Conservation (phyloP, 2,888 invertebrate genomes). For the Polydrusus pterygomalis region DNA sequence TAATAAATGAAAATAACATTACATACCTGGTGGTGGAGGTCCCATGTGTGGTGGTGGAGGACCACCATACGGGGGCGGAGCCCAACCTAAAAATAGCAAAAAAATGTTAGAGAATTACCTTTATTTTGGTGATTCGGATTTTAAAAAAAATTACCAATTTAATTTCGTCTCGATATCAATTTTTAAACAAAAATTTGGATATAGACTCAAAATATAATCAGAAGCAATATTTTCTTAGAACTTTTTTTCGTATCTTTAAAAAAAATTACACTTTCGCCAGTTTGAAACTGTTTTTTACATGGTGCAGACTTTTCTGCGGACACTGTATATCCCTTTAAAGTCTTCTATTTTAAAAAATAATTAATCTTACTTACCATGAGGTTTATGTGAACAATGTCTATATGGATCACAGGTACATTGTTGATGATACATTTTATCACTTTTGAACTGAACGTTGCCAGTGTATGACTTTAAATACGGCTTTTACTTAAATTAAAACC, state of each 20-base stretch:
- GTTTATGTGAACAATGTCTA: neutral
- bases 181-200: too few relatives aligned
- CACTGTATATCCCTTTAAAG: too few relatives aligned
- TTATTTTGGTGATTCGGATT: too few relatives aligned
- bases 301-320: too few relatives aligned
- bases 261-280: too few relatives aligned
- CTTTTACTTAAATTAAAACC: too few relatives aligned
- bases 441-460: neutral
- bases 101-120: neutral
- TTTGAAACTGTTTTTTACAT: too few relatives aligned
- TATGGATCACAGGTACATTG: constrained; percentile 12
- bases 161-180: too few relatives aligned
- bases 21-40: neutral
- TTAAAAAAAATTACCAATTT: too few relatives aligned
- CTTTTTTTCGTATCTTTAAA: too few relatives aligned
- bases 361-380: neutral
- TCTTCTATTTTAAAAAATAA: neutral
- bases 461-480: neutral
- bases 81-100: constrained; percentile 10
- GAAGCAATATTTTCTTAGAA: too few relatives aligned
- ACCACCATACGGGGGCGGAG: neutral
- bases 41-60: neutral
- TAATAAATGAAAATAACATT: neutral
- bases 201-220: too few relatives aligned
- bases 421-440: constrained; percentile 4